Conservation (phyloP, 2,113 vertebrate genomes). For the Podilymbus podiceps region DNA sequence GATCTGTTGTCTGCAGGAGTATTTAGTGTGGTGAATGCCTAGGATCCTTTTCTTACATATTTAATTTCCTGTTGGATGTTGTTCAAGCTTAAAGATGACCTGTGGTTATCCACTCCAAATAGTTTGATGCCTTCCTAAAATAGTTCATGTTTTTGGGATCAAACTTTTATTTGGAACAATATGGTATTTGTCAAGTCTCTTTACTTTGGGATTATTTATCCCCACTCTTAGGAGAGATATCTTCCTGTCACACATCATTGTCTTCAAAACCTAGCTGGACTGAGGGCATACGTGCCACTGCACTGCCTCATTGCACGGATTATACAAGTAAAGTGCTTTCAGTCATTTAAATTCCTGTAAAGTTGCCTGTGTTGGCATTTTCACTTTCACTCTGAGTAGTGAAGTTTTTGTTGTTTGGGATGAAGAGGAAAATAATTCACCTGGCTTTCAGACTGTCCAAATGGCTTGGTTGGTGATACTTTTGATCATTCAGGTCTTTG, state of each 20-base stretch:
- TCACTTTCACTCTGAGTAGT: not conserved
- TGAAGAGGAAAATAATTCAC: not conserved
- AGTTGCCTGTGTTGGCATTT: not conserved
- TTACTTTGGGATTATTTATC: not conserved
- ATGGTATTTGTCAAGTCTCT: not conserved
- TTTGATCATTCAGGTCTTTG: not conserved
- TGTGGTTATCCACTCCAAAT: not conserved
- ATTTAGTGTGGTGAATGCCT: not conserved
- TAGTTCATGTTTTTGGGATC: not conserved
- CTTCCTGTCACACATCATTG: not conserved
- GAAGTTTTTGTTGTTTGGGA: not conserved
- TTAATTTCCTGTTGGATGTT: not conserved
- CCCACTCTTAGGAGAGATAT: not conserved
- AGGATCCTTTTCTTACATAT: not conserved
- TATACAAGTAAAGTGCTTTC: not conserved
- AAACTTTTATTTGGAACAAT: not conserved
- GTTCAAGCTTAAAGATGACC: not conserved
- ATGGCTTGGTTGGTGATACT: not conserved
- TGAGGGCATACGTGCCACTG: fast-evolving
- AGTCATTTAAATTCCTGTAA: not conserved
- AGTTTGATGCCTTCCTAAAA: not conserved
- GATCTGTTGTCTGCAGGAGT: not conserved
- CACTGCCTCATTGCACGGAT: not conserved
- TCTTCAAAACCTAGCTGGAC: not conserved
- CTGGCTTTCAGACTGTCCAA: not conserved